Evolutionary conservation across 2,888 invertebrate species (phyloP).

Genomic region (Adelognathus sp.): DNA sequence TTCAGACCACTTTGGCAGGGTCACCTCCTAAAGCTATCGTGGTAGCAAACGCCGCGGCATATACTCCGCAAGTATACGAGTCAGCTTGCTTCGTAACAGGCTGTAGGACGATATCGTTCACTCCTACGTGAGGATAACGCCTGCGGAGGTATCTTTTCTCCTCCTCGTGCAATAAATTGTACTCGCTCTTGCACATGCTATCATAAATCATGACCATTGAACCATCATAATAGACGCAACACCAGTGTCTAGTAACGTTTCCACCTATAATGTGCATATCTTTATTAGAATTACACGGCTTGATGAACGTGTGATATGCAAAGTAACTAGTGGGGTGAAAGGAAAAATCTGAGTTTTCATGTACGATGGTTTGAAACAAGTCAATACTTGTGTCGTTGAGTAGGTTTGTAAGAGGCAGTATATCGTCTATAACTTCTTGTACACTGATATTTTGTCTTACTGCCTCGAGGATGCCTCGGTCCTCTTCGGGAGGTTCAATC

Average conservation of each 20-base stretch:
- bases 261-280: slow-evolving; percentile 52
- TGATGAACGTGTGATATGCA: not conserved
- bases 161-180: not conserved
- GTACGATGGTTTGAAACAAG: no score
- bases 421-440: no score
- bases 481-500: no score
- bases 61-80: slow-evolving; percentile 25
- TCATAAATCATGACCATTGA: no score
- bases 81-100: slow-evolving; percentile 27
- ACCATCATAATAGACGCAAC: slow-evolving; percentile 29
- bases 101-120: not conserved
- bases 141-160: slow-evolving; percentile 14
- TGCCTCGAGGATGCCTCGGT: no score
- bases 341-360: no score
- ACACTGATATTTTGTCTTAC: no score
- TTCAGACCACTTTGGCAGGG: not conserved
- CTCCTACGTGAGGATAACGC: slow-evolving; percentile 19
- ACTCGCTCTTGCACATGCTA: not conserved
- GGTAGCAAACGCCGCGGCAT: slow-evolving; percentile 47
- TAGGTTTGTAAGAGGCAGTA: not conserved
- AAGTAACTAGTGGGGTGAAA: no score
- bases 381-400: no score
- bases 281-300: no score
- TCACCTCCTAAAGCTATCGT: no score
- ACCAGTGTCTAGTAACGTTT: slow-evolving; percentile 33